Evolutionary conservation across 2,113 vertebrate genomes (phyloP), one percentile per base, ranked within the genome.

Genomic region (Mirza zaza): DNA sequence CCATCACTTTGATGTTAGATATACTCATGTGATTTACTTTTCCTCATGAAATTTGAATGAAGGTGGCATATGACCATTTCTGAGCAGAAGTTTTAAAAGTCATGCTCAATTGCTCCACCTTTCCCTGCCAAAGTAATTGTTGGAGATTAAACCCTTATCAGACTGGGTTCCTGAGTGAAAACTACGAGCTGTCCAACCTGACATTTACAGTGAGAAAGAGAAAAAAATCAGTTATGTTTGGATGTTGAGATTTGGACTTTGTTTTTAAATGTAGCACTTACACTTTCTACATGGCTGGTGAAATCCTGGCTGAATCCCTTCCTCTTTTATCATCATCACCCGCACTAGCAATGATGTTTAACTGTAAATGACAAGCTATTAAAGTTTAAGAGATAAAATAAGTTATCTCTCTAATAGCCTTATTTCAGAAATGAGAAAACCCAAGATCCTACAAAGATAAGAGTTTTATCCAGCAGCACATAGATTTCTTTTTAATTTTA

Each of bases 361-460:
- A 45, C 39, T 81, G 36, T 79, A 90, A 90, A 85, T 96, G 23
- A 61, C 2, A 88, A 71, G 55, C 32, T 73, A n/a, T 52, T 73
- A 83, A 94, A 42, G 17, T 39, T 50, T 90, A 84, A 63, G 25
- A 21, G 36, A 75, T 89, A 93, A 91, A 86, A 45, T 34, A 71
- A 61, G 18, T 63, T 23, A 50, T 50, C 8, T 87, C 84, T 68
- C 39, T 45, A 73, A 89, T 5, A 80, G n/a, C 25, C 36, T 95
- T 85, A 61, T 85, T 94, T 84, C 42, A 84, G 48, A 84, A 95
- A 91, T 61, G 55, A 96, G n/a, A 88, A 83, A 79, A 73, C 13
- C 79, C 21, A 83, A 83, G 48, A 68, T 87, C 32, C 65, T 87
- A 6, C 39, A 32, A 88, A 55, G 7, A 67, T 45, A 86, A 96